These are phyloP conservation scores for Orthonevra nobilis DNA, from an alignment of 2,888 invertebrate species.

Conservation along the genomic window DNA sequence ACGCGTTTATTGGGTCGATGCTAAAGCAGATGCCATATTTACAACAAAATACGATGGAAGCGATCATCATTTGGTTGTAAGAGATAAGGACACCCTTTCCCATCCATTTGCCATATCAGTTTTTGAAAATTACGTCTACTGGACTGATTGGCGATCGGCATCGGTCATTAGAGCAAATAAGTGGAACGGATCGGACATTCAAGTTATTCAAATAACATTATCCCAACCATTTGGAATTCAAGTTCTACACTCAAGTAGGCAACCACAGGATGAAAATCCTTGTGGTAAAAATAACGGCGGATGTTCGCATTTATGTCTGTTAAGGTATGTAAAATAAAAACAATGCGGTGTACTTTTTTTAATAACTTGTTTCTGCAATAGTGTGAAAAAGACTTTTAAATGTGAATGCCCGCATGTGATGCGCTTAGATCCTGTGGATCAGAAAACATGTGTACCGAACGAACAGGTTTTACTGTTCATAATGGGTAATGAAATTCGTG, in stretches of 20 bases:
- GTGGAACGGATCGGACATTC: conserved; percentile 90
- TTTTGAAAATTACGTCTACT: conserved; percentile 93
- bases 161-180: conserved; percentile 93
- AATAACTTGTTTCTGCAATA: no score
- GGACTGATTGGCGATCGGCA: conserved; percentile 96
- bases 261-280: conserved; percentile 84
- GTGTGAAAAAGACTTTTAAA: conserved; percentile 83
- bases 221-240: conserved; percentile 96
- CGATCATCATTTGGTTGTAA: conserved; percentile 84
- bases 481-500: conserved; percentile 88
- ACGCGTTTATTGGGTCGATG: conserved; percentile 92
- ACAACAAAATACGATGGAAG: conserved; percentile 90
- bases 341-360: no score
- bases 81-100: conserved; percentile 87
- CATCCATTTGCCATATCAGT: conserved; percentile 95
- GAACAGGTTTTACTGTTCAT: conserved; percentile 90
- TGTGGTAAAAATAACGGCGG: conserved; percentile 87
- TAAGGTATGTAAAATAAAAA: conserved; percentile 80
- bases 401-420: conserved; percentile 95
- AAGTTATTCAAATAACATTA: conserved; percentile 89
- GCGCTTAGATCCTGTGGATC: conserved; percentile 84
- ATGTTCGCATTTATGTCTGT: conserved; percentile 90
- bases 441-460: conserved; percentile 84
- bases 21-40: conserved; percentile 93
- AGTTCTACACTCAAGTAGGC: conserved; percentile 88